A percentile compares a stretch with the other conserved stretches of the same genome.
These are phyloP conservation scores for Recurvirostra avosetta DNA, from an alignment of 2,113 vertebrate species.

Conservation along the genomic window DNA sequence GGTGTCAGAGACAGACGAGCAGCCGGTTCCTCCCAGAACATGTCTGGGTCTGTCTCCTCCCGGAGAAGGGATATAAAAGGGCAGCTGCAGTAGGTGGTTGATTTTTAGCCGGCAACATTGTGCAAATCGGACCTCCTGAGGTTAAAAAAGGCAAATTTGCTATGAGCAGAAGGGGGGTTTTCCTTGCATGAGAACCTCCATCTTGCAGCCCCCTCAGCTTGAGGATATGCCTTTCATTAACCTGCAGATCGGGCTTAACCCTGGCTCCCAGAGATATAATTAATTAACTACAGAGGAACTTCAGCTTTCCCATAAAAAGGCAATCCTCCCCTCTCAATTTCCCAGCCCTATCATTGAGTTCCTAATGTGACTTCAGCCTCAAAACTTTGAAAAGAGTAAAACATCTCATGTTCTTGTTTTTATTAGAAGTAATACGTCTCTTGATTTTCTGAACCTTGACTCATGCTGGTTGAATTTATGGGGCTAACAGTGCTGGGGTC, in stretches of 20 bases:
- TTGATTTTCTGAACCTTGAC: not conserved
- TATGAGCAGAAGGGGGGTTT: not conserved
- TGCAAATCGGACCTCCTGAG: not conserved
- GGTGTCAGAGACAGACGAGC: slow-evolving; percentile 11
- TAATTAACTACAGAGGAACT: not conserved
- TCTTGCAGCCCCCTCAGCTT: not conserved
- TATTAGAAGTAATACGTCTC: not conserved
- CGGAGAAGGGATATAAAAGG: not conserved
- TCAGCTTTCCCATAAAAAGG: not conserved
- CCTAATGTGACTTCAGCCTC: not conserved
- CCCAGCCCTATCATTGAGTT: not conserved
- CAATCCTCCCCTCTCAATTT: not conserved
- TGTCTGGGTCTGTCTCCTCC: slow-evolving; percentile 43
- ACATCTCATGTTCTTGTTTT: not conserved
- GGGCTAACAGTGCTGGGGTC: not conserved
- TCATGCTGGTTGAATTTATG: not conserved
- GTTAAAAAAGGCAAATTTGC: not conserved
- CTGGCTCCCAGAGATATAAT: not conserved
- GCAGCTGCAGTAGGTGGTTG: not conserved
- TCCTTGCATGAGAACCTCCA: not conserved
- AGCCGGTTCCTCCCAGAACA: slow-evolving; percentile 48
- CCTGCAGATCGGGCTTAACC: not conserved
- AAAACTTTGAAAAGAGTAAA: not conserved
- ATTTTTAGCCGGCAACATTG: not conserved
- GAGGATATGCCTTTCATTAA: not conserved